These are phyloP conservation scores for Furcifer pardalis DNA, from an alignment of 2,797 vertebrate genomes.

Conservation along the genomic window DNA sequence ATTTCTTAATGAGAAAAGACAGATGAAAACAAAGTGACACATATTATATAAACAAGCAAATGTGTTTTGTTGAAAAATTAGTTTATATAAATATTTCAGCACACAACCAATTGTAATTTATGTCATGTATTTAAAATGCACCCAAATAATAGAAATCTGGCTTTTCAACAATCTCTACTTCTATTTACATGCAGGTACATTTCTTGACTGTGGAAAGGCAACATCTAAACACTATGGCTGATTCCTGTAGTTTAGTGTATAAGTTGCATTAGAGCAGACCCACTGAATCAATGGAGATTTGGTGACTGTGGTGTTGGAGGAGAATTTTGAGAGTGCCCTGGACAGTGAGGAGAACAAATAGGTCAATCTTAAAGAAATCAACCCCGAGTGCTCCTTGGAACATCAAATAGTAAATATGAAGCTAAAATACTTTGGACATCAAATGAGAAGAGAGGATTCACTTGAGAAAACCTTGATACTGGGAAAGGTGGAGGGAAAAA, in stretches of 20 bases:
- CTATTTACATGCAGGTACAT: background rate
- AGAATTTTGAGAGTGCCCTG: too few species aligned
- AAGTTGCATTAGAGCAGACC: too few species aligned
- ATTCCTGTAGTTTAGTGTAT: background rate
- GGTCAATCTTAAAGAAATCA: too few species aligned
- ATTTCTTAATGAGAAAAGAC: slow-evolving; percentile 11
- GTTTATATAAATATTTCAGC: background rate
- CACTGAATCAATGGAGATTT: too few species aligned
- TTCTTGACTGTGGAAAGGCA: background rate
- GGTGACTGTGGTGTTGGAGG: too few species aligned
- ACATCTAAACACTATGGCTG: background rate
- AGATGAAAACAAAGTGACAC: slow-evolving; percentile 13
- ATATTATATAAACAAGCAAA: background rate
- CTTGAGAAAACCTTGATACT: too few species aligned
- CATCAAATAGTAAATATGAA: too few species aligned
- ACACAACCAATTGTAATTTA: background rate
- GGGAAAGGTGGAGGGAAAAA: too few species aligned
- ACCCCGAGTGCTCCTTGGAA: too few species aligned
- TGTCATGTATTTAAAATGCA: rapidly evolving
- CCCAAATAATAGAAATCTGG: background rate
- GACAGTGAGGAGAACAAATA: too few species aligned
- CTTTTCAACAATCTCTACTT: background rate
- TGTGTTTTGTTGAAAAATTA: background rate
- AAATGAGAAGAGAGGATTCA: too few species aligned
- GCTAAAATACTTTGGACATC: too few species aligned